Evolutionary conservation across 1,140 invertebrate genomes (phyloP), one percentile per base, ranked within the genome.

Genomic region (Panagrolaimus sp.): DNA sequence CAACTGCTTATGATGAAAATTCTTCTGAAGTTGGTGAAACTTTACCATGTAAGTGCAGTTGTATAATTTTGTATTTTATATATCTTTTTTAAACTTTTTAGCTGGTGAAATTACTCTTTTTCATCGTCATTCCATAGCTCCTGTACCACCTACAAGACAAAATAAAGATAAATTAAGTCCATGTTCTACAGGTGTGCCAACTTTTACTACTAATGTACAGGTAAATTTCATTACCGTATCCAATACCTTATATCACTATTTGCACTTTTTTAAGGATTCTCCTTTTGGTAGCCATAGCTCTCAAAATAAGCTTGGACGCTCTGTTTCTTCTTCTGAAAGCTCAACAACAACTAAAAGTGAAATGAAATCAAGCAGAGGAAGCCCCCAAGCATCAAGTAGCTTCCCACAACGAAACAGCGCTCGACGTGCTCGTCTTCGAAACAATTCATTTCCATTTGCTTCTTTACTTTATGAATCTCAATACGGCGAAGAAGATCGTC

Each of bases 331-430:
- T 11, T 57, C 51, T 5, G n/a, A 25, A n/a, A 57, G 51, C 20
- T 57, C 51, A 27, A 57, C 51, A 11, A 57, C 51, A 20, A 27
- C 51, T 11, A 20, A 57, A 57, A 57, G 20, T 57, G 51, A 20
- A 20, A 20, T 57, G 9, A 57, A 57, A 16, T 57, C 51, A 27
- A 57, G 51, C 20, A 13, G 27, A 20, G 27, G 51, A 20, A 57
- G 51, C 27, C 51, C 51, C n/a, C 51, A 57, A 57, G 51, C 51
- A 11, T 57, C 51, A n/a, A 57, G 51, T 16, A 57, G 51, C 51
- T 57, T 57, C 51, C 51, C 51, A 27, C 51, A 57, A 16, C 51
- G 51, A 57, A 57, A 57, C 27, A 57, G 51, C 51, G 31, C 31
- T 7, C 51, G 51, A 20, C 20, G 51, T 20, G 51, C 51, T 25